These are phyloP conservation scores for Calephelis virginiensis DNA, from an alignment of 1,140 invertebrate species.

Conservation along the genomic window DNA sequence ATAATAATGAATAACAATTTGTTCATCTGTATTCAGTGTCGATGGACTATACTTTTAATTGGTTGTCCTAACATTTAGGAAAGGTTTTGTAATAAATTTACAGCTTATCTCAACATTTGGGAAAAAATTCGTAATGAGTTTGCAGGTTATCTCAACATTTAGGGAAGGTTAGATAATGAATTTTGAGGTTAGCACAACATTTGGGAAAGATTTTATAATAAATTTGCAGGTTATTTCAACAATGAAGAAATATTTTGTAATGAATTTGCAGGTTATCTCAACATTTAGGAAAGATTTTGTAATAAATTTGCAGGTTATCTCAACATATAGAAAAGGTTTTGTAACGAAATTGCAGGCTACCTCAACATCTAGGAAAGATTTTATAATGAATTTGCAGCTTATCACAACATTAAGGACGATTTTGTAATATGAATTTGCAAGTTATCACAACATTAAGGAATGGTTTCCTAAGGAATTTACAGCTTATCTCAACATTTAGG, in stretches of 20 bases:
- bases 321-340: slow-evolving; percentile 18
- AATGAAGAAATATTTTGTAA: no score
- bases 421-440: not conserved
- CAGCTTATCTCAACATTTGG: not conserved
- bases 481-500: slow-evolving; percentile 7
- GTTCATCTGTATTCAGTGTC: slow-evolving; percentile 28
- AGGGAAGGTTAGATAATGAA: not conserved
- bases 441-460: not conserved
- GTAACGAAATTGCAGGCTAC: not conserved
- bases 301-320: not conserved
- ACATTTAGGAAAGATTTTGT: slow-evolving; percentile 19
- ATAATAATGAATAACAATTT: slow-evolving; percentile 25
- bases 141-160: not conserved
- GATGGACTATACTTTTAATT: slow-evolving; percentile 24
- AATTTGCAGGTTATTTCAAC: not conserved
- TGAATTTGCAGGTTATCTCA: not conserved
- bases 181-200: not conserved
- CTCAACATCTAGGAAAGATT: slow-evolving; percentile 17
- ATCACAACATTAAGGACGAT: slow-evolving; percentile 10
- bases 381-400: not conserved
- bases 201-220: slow-evolving; percentile 7
- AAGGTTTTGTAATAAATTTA: slow-evolving; percentile 8
- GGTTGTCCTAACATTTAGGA: slow-evolving; percentile 25
- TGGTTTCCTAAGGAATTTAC: not conserved
- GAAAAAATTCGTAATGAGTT: no score